phyloP scores from a whole-genome alignment of 2,888 invertebrate species.

The Agrotis ipsilon region DNA sequence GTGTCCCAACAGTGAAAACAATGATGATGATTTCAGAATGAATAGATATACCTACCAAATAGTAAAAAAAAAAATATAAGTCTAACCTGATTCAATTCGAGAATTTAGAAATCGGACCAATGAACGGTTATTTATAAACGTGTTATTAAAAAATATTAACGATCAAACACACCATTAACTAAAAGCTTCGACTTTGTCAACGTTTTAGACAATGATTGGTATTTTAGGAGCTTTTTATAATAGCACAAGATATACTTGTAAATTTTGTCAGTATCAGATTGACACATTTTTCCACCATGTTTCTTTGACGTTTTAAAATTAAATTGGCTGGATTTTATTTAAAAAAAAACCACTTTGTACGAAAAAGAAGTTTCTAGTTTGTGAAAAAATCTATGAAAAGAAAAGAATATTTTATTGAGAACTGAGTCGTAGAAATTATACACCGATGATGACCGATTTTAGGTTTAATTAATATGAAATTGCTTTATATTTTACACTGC shows the following conservation, averaged over 20 bases:
- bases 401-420: no score
- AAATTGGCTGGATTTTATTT: neutral
- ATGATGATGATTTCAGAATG: neutral
- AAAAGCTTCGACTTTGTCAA: conserved; percentile 56
- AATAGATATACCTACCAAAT: neutral
- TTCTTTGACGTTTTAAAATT: conserved; percentile 4
- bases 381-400: neutral
- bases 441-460: neutral
- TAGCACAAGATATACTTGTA: conserved; percentile 62
- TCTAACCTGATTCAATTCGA: conserved; percentile 27
- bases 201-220: conserved; percentile 68
- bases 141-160: conserved; percentile 13
- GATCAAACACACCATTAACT: conserved; percentile 48
- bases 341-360: neutral
- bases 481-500: no score
- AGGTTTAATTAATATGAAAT: no score
- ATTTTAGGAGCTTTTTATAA: conserved; percentile 58
- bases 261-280: conserved; percentile 67
- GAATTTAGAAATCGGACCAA: conserved; percentile 25
- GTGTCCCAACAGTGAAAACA: no score
- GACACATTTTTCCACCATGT: conserved; percentile 57
- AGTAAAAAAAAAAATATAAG: neutral
- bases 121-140: neutral
- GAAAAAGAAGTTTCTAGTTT: neutral
- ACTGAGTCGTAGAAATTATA: no score